Conservation (phyloP, 1,140 invertebrate genomes). For the Pteromalus puparum region DNA sequence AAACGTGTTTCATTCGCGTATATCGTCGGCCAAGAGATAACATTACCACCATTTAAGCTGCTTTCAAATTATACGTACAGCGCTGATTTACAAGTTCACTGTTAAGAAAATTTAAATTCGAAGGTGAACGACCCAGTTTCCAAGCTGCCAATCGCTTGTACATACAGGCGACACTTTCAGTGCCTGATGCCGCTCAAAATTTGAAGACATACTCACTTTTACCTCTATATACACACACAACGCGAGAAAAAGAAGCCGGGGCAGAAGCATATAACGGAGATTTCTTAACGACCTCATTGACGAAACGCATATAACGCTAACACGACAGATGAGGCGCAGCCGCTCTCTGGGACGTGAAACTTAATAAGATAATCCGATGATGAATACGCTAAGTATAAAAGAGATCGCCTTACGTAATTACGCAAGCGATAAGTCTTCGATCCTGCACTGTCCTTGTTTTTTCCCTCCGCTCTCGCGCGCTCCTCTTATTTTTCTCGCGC, state of each 20-base stretch:
- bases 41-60: too few relatives aligned
- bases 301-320: constrained; percentile 1
- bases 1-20: too few relatives aligned
- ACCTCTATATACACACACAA: not conserved
- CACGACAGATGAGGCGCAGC: not conserved
- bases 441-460: not conserved
- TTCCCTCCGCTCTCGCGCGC: not conserved
- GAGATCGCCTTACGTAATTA: constrained; percentile 43
- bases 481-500: not conserved
- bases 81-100: too few relatives aligned
- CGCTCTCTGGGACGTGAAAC: not conserved
- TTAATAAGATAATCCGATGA: constrained; percentile 44
- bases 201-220: not conserved
- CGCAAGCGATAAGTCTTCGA: constrained; percentile 41
- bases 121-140: too few relatives aligned
- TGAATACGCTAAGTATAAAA: constrained; percentile 36
- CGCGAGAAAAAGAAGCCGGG: not conserved
- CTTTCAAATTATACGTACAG: too few relatives aligned
- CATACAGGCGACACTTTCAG: too few relatives aligned
- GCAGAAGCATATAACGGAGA: not conserved
- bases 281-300: constrained; percentile 18
- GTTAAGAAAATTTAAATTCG: too few relatives aligned
- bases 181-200: not conserved
- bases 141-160: too few relatives aligned
- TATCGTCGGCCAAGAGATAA: too few relatives aligned